Conservation (phyloP, 2,113 vertebrate species). For the Geococcyx californianus region DNA sequence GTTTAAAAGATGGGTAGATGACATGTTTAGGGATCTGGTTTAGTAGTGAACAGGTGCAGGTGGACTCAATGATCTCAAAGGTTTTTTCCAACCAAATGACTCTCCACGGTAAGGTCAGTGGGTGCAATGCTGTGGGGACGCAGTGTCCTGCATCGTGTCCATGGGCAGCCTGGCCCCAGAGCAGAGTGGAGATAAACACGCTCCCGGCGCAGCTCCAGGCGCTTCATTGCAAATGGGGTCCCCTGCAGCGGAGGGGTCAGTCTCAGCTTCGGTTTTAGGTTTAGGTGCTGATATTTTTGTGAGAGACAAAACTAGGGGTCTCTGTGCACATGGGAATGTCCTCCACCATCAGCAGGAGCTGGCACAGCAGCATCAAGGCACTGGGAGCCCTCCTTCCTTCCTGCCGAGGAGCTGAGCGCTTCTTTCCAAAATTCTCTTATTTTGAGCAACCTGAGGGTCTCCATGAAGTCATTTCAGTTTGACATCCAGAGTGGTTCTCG, state of each 20-base stretch:
- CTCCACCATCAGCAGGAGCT: accelerated
- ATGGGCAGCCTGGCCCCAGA: neutral
- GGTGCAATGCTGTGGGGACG: neutral
- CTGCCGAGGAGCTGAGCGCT: neutral
- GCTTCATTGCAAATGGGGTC: accelerated
- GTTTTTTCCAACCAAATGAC: too few species aligned
- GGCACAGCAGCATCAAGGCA: accelerated
- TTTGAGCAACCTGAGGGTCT: neutral
- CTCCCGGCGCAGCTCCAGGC: neutral
- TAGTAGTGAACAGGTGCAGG: too few species aligned
- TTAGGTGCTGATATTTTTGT: neutral
- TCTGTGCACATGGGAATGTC: accelerated
- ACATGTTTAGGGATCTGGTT: too few species aligned
- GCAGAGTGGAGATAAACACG: accelerated
- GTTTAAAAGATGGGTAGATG: too few species aligned
- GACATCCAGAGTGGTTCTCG: accelerated
- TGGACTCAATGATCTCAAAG: too few species aligned
- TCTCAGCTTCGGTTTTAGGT: neutral
- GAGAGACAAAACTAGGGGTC: neutral
- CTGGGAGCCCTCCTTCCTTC: neutral
- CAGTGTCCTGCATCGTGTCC: neutral
- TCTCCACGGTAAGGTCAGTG: neutral
- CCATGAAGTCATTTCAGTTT: neutral
- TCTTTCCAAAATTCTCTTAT: neutral
- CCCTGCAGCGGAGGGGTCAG: neutral